Evolutionary conservation across 2,797 vertebrate genomes (phyloP), one percentile per base, ranked within the genome.

Genomic region (Myotis daubentonii): DNA sequence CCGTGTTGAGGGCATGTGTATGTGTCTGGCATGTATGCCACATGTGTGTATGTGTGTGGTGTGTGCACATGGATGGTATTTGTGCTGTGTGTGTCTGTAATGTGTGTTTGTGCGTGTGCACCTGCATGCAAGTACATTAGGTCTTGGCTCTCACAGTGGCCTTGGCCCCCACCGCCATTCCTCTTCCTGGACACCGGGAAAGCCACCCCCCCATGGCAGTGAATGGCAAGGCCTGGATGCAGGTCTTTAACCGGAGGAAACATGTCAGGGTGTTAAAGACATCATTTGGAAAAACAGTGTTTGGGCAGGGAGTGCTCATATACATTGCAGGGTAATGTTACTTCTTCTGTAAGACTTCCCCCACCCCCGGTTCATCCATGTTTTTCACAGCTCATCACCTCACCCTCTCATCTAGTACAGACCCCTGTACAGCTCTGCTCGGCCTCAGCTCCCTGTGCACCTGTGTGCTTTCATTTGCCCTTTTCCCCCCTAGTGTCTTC

Each of bases 281-380:
- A 4, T 41, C 41, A 12, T 71, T 66, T 38, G 20, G 71, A 60
- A 79, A 66, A 51, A 8, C 23, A 15, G 71, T 2, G 10, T 38
- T n/a, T 4, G 33, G 22, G 53, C 38, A n/a, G 78, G 49, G 60
- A 70, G 74, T 11, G 51, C 76, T 17, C 0, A 0, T 5, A 3
- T 25, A 68, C 12, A 0, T 33, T 66, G 55, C 57, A 41, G 57
- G 55, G 51, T 41, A 6, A 19, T 0, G 0, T 13, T 36, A 33
- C 4, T 41, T 78, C n/a, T 30, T 72, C 23, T n/a, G n/a, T 13
- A 20, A 23, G 62, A 51, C 36, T 25, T 36, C 30, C 19, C 17
- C 13, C 20, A 23, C 8, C 51, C 15, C 44, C 49, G 5, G 6
- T 82, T 62, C 16, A 6, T 25, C 82, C 7, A 3, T 13, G 8